Evolutionary conservation across 1,140 invertebrate genomes (phyloP), one percentile per base, ranked within the genome.

Genomic region (Bombus cullumanus): DNA sequence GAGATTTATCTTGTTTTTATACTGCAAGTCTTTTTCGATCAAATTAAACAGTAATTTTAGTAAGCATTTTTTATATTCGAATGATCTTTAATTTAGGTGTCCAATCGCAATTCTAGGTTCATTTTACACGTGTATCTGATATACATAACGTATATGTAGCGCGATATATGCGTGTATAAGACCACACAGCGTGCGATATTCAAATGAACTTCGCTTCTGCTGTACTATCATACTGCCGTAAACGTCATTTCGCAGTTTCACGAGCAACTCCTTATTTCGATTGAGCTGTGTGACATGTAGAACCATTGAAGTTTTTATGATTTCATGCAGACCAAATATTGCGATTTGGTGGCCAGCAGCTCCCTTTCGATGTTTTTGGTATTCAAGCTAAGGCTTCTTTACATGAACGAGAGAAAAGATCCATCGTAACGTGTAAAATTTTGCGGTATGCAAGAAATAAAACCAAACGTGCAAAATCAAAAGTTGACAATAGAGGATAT

Each of bases 121-220:
- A 73, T 47, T 80, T 43, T 62, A 72, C 25, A 6, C 31, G 1
- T 9, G 4, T 83, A 53, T 76, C 25, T 22, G 1, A 18, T 53
- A 8, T 53, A 53, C 47, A 53, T 53, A 22, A 22, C 47, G 47
- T 53, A 22, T 22, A 53, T 22, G 47, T 53, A 10, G 15, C 73
- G 72, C 62, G 64, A 77, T 77, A 73, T 80, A 76, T 81, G 83
- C 83, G 81, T 86, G 87, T 85, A 71, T 71, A 68, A 64, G 91
- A 90, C 91, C 91, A 92, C 91, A 92, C 91, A 90, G 89, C 81
- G 78, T 76, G 89, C 41, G 72, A 89, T 92, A 92, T 92, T 92
- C 88, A 92, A 92, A 92, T 92, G 91, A 92, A 90, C 69, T 34
- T 72, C 73, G 76, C 85, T 86, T 79, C 71, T 53, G 66, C 62